Evolutionary conservation across 2,888 invertebrate genomes (phyloP).

Genomic region (Meloe dianella): DNA sequence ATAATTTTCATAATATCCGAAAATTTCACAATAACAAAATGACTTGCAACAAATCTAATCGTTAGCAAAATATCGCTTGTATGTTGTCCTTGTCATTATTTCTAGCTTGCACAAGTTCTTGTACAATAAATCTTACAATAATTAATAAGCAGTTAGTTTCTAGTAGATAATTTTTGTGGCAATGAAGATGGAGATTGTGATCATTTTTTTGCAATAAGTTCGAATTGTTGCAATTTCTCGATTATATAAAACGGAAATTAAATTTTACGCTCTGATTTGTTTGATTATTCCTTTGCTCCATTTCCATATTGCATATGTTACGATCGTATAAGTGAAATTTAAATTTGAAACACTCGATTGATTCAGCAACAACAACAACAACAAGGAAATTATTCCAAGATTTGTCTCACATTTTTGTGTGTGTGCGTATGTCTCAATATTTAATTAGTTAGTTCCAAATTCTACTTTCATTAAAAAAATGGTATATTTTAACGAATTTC

Average conservation of each 20-base stretch:
- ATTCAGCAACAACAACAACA: not conserved
- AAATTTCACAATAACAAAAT: conserved; percentile 14
- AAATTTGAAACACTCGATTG: conserved; percentile 9
- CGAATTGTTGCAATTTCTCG: conserved; percentile 1
- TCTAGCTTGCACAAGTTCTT: no score
- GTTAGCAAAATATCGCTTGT: not conserved
- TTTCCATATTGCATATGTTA: conserved; percentile 7
- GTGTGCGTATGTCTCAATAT: not conserved
- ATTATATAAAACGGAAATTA: conserved; percentile 25
- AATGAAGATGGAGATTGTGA: not conserved
- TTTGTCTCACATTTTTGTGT: conserved; percentile 1
- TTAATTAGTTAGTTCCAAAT: not conserved
- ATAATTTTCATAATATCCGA: conserved; percentile 12
- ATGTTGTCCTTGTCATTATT: not conserved
- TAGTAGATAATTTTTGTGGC: no score
- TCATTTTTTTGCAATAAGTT: not conserved
- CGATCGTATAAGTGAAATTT: not conserved
- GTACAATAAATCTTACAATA: no score
- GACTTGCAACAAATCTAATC: not conserved
- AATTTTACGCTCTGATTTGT: conserved; percentile 26
- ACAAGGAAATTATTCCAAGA: conserved; percentile 6
- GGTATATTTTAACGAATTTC: not conserved
- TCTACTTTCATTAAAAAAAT: not conserved
- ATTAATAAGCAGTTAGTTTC: no score
- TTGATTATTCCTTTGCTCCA: not conserved